phyloP scores from a whole-genome alignment of 1,140 invertebrate species.

The Kradibia gibbosae region DNA sequence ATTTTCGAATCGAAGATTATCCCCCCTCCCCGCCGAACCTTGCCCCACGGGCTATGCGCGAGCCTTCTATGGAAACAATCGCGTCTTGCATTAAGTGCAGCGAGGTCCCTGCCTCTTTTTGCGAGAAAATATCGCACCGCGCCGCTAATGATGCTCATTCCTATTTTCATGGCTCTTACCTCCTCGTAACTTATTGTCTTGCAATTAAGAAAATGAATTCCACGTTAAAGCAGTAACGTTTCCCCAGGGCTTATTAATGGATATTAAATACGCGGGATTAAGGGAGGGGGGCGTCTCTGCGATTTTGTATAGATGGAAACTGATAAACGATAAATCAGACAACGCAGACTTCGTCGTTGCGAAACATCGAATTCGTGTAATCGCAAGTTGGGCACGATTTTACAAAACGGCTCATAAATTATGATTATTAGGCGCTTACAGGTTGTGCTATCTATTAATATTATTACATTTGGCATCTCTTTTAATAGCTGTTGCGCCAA shows the following conservation, averaged over 20 bases:
- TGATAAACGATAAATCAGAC: background rate
- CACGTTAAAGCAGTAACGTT: background rate
- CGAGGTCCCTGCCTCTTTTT: background rate
- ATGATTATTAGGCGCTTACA: background rate
- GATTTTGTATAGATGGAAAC: background rate
- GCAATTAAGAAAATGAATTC: background rate
- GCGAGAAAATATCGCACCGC: background rate
- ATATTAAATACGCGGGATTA: background rate
- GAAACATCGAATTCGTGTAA: background rate
- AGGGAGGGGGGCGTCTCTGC: no score
- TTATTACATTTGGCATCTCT: background rate
- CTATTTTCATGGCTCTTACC: no score
- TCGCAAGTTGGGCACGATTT: background rate
- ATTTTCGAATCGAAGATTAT: no score
- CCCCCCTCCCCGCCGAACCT: no score
- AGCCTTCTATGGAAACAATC: background rate
- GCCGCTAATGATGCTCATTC: background rate
- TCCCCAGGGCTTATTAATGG: background rate
- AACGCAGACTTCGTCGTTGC: background rate
- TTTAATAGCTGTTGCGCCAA: background rate
- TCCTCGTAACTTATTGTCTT: background rate
- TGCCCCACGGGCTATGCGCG: no score
- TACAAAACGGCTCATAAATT: background rate
- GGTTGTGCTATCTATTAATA: background rate
- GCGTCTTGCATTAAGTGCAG: background rate